Evolutionary conservation across 2,113 vertebrate species (phyloP), one percentile per base, ranked within the genome.

Genomic region (Himantopus leucocephalus): DNA sequence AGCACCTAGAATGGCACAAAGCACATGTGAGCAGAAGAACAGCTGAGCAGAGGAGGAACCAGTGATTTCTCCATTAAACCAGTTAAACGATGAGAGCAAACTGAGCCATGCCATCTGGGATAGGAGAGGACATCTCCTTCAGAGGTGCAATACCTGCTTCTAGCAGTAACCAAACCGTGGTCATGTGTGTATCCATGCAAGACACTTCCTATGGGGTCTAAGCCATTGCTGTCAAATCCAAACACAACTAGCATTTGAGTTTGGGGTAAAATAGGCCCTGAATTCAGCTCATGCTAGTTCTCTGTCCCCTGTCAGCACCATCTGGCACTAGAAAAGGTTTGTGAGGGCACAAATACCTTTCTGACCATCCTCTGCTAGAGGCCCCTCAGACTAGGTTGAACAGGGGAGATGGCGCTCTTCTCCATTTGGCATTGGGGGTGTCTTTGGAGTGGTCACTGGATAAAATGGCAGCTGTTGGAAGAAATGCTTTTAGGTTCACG

Each of bases 371-470:
- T 43, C 26, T 76, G 52, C 29, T 47, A 59, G 9, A 60, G 53
- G 5, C 9, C 35, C 23, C 3, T 2, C 17, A 77, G 37, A 29
- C 14, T 30, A 21, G 23, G 7, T 32, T 58, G 48, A 39, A n/a
- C 1, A 2, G 2, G 21, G 24, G 15, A 27, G 17, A 29, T 8
- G 24, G 18, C 12, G 39, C n/a, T 47, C 14, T 67, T 23, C 14
- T 64, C 13, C 45, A 29, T 79, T 63, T 58, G 34, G 10, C 12
- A 1, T 30, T 0, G 0, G 14, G 20, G 8, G 10, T 71, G 16
- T 10, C 22, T 84, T 43, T 27, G 26, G 14, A 37, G 22, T n/a
- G 24, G 22, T 20, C 29, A 62, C 4, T 11, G n/a, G 26, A 45
- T 66, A 34, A 71, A 91, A 67, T 1, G 3, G 13, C 41, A 77